phyloP scores from a whole-genome alignment of 1,140 invertebrate species.

The Lordiphosa stackelbergi region DNA sequence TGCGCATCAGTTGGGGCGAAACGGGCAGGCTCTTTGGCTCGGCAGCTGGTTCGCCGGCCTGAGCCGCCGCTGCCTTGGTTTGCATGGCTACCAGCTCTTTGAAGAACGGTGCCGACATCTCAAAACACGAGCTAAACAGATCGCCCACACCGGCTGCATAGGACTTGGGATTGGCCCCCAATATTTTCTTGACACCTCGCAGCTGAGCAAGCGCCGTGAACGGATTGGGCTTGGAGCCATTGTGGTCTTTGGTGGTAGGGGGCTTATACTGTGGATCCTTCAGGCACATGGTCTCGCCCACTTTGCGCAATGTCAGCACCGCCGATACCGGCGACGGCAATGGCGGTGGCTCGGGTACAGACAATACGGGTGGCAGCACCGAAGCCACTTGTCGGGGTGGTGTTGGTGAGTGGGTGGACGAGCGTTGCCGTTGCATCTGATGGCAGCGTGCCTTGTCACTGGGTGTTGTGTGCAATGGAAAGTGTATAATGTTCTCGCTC shows the following conservation, averaged over 20 bases:
- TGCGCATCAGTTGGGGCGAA: conserved; percentile 77
- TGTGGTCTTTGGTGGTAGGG: conserved; percentile 78
- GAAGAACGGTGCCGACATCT: conserved; percentile 82
- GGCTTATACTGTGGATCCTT: conserved; percentile 88
- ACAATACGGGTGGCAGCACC: conserved; percentile 12
- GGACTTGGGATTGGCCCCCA: conserved; percentile 80
- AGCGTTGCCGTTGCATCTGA: conserved; percentile 77
- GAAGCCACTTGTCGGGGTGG: conserved; percentile 46
- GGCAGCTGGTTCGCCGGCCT: conserved; percentile 21
- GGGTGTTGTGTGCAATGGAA: conserved; percentile 79
- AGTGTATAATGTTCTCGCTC: conserved; percentile 82
- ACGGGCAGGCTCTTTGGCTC: conserved; percentile 78
- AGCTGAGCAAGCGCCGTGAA: conserved; percentile 83
- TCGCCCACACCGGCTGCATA: conserved; percentile 78
- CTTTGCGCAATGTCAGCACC: conserved; percentile 79
- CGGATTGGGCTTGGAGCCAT: conserved; percentile 80
- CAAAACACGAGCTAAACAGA: conserved; percentile 86
- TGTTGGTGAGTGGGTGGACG: conserved; percentile 67
- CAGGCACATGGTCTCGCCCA: conserved; percentile 87
- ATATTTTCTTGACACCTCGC: conserved; percentile 86
- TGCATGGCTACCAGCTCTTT: conserved; percentile 67
- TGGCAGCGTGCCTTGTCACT: conserved; percentile 88
- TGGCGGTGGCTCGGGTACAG: conserved; percentile 47
- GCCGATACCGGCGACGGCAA: conserved; percentile 67
- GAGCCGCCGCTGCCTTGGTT: conserved; percentile 19